Conservation (phyloP, 2,113 vertebrate species). For the Mesitornis unicolor region DNA sequence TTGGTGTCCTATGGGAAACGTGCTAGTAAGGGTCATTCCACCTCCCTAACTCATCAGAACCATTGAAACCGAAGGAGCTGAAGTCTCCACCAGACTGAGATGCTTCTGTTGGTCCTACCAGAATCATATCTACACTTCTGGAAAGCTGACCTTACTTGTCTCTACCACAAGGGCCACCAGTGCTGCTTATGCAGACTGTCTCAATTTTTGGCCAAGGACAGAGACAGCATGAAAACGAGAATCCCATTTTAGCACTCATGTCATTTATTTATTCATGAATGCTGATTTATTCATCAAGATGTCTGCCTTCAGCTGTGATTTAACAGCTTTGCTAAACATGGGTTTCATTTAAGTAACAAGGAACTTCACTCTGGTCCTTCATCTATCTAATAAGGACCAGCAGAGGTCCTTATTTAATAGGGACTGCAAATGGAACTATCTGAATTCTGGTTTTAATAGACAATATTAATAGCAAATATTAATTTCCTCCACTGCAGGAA, state of each 20-base stretch:
- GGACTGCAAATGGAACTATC: neutral
- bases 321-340: constrained; percentile 49
- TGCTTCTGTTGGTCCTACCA: neutral
- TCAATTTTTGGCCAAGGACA: neutral
- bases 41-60: neutral
- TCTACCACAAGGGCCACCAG: neutral
- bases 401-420: constrained; percentile 60
- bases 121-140: neutral
- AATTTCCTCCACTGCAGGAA: constrained; percentile 31
- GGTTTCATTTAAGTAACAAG: constrained; percentile 54
- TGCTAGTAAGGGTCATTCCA: neutral
- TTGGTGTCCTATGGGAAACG: neutral
- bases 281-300: constrained; percentile 45
- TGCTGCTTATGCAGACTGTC: neutral
- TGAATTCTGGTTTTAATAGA: constrained; percentile 16
- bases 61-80: neutral
- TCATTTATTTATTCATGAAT: constrained; percentile 47
- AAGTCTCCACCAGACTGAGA: neutral
- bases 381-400: constrained; percentile 46
- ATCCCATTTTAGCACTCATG: constrained; percentile 16
- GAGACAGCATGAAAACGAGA: neutral
- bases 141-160: neutral
- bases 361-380: constrained; percentile 23
- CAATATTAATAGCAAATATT: constrained; percentile 43
- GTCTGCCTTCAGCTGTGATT: constrained; percentile 29